These are phyloP conservation scores for Frieseomelitta varia DNA, from an alignment of 1,140 invertebrate genomes.

Conservation along the genomic window DNA sequence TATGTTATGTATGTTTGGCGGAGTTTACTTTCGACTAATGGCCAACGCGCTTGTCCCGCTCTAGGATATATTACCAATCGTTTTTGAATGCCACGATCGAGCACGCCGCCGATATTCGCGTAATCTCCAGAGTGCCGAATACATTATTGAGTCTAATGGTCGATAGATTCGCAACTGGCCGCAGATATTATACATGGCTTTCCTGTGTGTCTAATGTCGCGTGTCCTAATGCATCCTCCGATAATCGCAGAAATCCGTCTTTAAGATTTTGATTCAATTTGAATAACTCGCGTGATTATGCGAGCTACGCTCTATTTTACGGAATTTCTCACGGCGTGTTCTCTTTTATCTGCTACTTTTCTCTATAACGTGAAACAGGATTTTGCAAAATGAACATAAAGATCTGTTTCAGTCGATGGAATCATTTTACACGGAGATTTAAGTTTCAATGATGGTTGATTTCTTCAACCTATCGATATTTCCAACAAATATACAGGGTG, in stretches of 20 bases:
- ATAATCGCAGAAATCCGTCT: not conserved
- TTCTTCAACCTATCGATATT: no score
- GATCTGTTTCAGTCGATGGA: no score
- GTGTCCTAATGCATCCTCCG: not conserved
- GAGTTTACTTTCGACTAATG: not conserved
- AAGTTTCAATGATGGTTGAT: no score
- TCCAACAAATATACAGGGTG: no score
- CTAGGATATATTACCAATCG: not conserved
- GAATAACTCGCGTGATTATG: not conserved
- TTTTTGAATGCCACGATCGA: conserved; percentile 7
- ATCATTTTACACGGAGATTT: no score
- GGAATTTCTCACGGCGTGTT: no score
- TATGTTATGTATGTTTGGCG: no score
- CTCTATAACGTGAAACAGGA: no score
- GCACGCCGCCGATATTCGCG: conserved; percentile 3
- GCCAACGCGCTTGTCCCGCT: not conserved
- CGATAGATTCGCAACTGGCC: conserved; percentile 31
- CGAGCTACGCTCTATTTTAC: no score
- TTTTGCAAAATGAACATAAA: no score
- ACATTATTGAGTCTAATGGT: conserved; percentile 49
- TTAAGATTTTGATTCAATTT: not conserved
- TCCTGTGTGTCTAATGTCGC: not conserved
- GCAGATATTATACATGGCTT: not conserved
- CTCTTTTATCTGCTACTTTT: no score
- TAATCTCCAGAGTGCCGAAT: conserved; percentile 61